Evolutionary conservation across 2,797 vertebrate genomes (phyloP), one percentile per base, ranked within the genome.

Genomic region (Fratercula arctica): DNA sequence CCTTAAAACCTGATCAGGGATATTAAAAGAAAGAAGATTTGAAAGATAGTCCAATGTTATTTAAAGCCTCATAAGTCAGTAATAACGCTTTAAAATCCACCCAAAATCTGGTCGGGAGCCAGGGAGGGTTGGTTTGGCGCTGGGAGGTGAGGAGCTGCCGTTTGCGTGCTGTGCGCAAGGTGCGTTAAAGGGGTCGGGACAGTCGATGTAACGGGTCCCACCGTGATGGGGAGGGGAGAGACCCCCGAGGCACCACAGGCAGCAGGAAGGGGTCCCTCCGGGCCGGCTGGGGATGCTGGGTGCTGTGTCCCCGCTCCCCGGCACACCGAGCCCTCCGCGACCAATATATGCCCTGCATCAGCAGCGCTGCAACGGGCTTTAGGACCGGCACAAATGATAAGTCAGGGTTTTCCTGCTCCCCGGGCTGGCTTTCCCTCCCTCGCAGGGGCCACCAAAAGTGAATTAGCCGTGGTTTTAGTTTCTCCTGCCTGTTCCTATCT

Each of bases 41-140:
- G 87, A 94, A 93, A 91, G 93, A 81, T 89, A 83, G 92, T 39
- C 91, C 43, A 76, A 63, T 80, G 90, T 95, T 96, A 92, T 96
- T 96, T 96, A 94, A 97, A 95, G 94, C 81, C 84, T 92, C 82
- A 8, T 95, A 96, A 97, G 91, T 93, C 95, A 89, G 78, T 74
- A 89, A 94, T 60, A 96, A 93, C 2, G 0, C 67, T 88, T 93
- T 90, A 81, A 93, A 95, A 90, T 86, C 89, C 89, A 66, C 85
- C 59, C 85, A 81, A 94, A 93, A 93, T 91, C 96, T 84, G 26
- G 18, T 69, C 54, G 43, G 91, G 54, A 90, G 89, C 51, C 0
- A 2, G 63, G 33, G 43, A 72, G 66, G 54, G 64, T 24, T 50
- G 66, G 56, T 85, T 66, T 68, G 78, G 35, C 0, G 4, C 41